Evolutionary conservation across 2,888 invertebrate species (phyloP).

Genomic region (Xestia sexstrigata): DNA sequence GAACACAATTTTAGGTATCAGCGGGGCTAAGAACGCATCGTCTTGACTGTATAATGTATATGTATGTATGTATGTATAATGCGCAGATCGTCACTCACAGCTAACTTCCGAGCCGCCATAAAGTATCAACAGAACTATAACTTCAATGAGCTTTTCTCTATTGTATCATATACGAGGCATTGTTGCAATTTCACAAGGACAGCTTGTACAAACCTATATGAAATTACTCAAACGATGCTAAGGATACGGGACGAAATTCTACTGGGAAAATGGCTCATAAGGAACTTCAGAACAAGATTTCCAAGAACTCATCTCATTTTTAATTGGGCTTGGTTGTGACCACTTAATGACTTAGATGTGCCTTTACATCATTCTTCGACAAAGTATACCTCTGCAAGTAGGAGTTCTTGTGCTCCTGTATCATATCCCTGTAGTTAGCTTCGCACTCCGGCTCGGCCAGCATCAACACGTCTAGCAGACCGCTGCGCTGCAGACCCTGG

Average conservation of each 20-base stretch:
- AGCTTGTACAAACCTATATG: not conserved
- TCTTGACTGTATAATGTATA: no score
- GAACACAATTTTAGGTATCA: no score
- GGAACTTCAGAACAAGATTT: not conserved
- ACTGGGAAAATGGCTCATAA: not conserved
- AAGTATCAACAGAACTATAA: not conserved
- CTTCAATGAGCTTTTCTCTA: no score
- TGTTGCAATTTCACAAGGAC: not conserved
- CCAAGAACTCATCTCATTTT: not conserved
- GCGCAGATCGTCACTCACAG: not conserved
- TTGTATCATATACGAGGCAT: no score
- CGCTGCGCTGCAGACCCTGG: conserved; percentile 95
- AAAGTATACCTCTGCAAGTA: conserved; percentile 91
- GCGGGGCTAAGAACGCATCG: no score
- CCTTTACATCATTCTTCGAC: not conserved
- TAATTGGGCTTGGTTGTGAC: not conserved
- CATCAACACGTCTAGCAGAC: conserved; percentile 95
- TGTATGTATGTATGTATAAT: no score
- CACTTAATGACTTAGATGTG: not conserved
- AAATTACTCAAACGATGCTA: not conserved
- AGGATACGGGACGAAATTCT: not conserved
- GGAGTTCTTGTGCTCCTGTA: conserved; percentile 94
- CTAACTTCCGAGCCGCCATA: not conserved
- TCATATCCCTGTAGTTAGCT: conserved; percentile 96
- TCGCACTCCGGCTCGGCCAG: conserved; percentile 96